Base-by-base conservation (phyloP, 1,140 invertebrate species). In the Drosophila oshimai region DNA sequence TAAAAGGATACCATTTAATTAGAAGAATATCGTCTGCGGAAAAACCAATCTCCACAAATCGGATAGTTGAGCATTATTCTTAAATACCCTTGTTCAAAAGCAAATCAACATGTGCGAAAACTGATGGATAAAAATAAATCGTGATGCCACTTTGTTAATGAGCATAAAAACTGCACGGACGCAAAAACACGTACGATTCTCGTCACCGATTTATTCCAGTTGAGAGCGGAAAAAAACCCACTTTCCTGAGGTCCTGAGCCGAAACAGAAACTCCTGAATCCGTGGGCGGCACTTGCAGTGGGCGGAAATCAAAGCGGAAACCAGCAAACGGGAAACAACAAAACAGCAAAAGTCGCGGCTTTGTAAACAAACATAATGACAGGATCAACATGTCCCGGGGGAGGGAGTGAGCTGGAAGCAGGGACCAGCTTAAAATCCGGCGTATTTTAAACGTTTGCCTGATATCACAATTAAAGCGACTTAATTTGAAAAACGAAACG, bases 391-490 rank as follows among this genome's bases (percentile, higher is more conserved):
- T 72, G 79, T 65, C 44, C 46, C 26, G 6, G 15, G 29, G 34
- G 12, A 45, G 33, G 18, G 26, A 15, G 29, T 13, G 29, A 39
- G 24, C 45, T 13, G 42, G 36, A 53, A 36, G 29, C 47, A 57
- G 34, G 71, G 62, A 73, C 61, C 53, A 34, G 72, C 54, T 71
- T 73, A 72, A 84, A 78, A 75, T 86, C 81, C 53, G 44, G 71
- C 57, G 44, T 44, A 49, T 68, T 87, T 81, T 81, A 86, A 87
- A 80, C 81, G 81, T 69, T 86, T 65, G 84, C 74, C 72, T 87
- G 87, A 89, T 89, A 89, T 89, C 81, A 69, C 88, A 89, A 89
- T 89, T 89, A 89, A 89, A 80, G 57, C 55, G 88, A 89, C 81
- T 89, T 89, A 87, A 87, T 89, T 89, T 87, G 77, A 71, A 87